Evolutionary conservation across 2,113 vertebrate genomes (phyloP).

Genomic region (Mesembrinibis cayennensis): DNA sequence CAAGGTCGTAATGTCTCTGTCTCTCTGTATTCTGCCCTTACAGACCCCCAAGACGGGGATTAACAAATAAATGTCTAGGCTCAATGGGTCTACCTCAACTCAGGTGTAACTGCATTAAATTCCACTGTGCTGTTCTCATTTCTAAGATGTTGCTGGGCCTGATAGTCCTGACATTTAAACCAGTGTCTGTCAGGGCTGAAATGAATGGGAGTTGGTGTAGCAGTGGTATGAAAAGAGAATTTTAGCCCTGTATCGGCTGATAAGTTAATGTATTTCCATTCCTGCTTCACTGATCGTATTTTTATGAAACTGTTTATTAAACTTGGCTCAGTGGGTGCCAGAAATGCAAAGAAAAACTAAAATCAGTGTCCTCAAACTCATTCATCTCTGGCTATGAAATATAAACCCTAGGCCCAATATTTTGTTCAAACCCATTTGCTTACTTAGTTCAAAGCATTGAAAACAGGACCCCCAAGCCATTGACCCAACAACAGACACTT

Average conservation of each 20-base stretch:
- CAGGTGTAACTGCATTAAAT: neutral
- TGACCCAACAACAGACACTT: neutral
- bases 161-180: neutral
- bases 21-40: neutral
- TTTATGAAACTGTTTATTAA: conserved; percentile 13
- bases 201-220: neutral
- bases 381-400: neutral
- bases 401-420: neutral
- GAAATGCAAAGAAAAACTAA: neutral
- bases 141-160: neutral
- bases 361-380: neutral
- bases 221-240: neutral
- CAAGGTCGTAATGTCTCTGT: neutral
- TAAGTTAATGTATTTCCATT: neutral
- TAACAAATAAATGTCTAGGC: neutral
- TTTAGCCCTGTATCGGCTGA: neutral
- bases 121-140: neutral
- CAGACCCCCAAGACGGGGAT: neutral
- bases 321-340: neutral
- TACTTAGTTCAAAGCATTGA: neutral
- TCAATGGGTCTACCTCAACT: neutral
- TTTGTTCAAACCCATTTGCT: neutral
- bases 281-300: neutral
- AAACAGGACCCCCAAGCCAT: neutral
- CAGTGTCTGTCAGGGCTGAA: neutral